Evolutionary conservation across 2,113 vertebrate genomes (phyloP).

Genomic region (Seriola aureovittata): DNA sequence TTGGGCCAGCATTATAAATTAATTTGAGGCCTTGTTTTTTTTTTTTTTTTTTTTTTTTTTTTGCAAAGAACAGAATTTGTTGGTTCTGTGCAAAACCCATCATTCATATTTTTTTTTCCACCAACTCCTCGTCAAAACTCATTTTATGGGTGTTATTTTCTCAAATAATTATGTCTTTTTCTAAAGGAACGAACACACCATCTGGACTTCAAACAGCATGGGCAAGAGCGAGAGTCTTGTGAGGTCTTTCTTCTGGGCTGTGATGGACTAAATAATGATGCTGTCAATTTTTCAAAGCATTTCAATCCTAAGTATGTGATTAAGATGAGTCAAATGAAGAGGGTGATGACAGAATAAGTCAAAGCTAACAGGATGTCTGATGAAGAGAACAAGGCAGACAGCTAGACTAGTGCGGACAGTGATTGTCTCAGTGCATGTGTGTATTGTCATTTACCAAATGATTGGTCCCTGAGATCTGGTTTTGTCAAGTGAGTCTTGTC

Average conservation of each 20-base stretch:
- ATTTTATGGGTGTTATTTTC: conserved; percentile 64
- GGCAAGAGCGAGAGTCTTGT: conserved; percentile 63
- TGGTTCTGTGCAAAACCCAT: conserved; percentile 61
- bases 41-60: conserved; percentile 45
- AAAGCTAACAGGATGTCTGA: conserved; percentile 54
- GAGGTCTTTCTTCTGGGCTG: conserved; percentile 71
- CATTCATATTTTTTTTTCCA: conserved; percentile 45
- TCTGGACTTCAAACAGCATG: conserved; percentile 81
- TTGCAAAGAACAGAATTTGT: conserved; percentile 46
- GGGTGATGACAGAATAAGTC: conserved; percentile 65
- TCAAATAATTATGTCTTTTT: conserved; percentile 66
- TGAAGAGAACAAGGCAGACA: conserved; percentile 53
- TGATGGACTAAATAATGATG: conserved; percentile 87
- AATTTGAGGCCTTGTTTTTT: conserved; percentile 47
- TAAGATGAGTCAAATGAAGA: conserved; percentile 72
- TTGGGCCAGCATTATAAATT: conserved; percentile 56
- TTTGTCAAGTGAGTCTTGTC: conserved; percentile 38
- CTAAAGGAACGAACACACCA: conserved; percentile 56
- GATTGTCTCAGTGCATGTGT: conserved; percentile 33
- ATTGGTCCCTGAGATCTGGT: conserved; percentile 40
- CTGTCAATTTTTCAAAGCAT: conserved; percentile 86
- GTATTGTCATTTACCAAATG: conserved; percentile 48
- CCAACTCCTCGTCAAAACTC: conserved; percentile 43
- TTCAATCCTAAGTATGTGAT: conserved; percentile 75
- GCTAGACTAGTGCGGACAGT: conserved; percentile 14